Conservation (phyloP, 2,797 vertebrate species). For the Hemitrygon akajei region DNA sequence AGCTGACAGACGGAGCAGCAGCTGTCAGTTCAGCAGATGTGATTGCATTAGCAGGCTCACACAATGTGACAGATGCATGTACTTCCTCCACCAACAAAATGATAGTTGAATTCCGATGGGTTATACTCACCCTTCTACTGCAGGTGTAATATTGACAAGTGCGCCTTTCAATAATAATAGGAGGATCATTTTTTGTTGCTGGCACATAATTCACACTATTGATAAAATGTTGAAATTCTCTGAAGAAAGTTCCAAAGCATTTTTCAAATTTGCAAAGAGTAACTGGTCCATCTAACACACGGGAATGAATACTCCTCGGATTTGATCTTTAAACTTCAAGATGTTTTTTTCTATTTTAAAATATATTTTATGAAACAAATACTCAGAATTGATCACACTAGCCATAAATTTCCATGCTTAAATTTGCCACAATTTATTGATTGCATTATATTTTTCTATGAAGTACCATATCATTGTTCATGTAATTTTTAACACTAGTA, state of each 20-base stretch:
- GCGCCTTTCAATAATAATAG: neutral
- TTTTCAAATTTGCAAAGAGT: neutral
- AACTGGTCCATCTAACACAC: neutral
- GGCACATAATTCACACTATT: neutral
- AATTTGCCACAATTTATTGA: neutral
- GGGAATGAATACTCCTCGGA: neutral
- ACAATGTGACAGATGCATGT: slow-evolving; percentile 3
- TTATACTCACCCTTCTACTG: neutral
- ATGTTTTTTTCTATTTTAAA: neutral
- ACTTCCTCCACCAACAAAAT: neutral
- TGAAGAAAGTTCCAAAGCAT: neutral
- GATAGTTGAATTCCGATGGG: neutral
- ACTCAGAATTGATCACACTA: neutral
- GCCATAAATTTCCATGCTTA: neutral
- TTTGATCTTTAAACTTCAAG: neutral
- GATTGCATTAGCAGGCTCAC: neutral
- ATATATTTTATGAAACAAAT: neutral
- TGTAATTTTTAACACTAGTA: neutral
- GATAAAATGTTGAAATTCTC: neutral
- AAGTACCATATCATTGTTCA: neutral
- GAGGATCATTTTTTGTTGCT: neutral
- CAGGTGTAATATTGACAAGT: neutral
- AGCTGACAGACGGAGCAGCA: slow-evolving; percentile 41
- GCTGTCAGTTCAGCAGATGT: slow-evolving; percentile 42
- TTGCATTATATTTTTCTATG: neutral